Evolutionary conservation across 1,140 invertebrate species (phyloP).

Genomic region (Caenorhabditis inopinata): DNA sequence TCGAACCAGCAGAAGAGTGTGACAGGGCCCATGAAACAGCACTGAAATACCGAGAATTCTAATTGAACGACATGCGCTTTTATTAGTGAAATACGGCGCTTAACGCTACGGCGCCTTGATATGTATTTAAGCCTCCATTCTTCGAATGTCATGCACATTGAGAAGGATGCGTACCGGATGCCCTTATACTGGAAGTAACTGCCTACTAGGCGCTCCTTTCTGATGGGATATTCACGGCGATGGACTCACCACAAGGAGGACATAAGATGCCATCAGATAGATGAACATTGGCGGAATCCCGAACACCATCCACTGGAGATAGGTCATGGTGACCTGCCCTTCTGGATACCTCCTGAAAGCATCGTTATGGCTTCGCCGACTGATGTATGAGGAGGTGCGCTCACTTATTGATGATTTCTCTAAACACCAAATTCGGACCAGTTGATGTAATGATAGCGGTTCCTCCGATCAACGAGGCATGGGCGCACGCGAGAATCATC

Average conservation of each 20-base stretch:
- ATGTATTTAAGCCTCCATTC: too few species aligned
- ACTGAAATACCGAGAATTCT: not conserved
- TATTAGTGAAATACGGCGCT: too few species aligned
- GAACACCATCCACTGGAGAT: constrained; percentile 29
- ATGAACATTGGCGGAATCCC: constrained; percentile 11
- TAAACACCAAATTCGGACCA: constrained; percentile 21
- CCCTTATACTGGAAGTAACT: too few species aligned
- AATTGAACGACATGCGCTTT: not conserved
- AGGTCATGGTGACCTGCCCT: not conserved
- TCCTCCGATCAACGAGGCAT: constrained; percentile 29
- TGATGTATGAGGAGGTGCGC: not conserved
- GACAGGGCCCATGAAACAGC: not conserved
- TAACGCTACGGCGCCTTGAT: too few species aligned
- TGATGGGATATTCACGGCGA: too few species aligned
- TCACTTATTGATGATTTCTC: constrained; percentile 21
- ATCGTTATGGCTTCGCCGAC: too few species aligned
- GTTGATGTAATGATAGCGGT: constrained; percentile 5
- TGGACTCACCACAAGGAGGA: constrained; percentile 17
- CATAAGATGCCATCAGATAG: not conserved
- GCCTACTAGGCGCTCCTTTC: too few species aligned
- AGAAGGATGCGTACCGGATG: too few species aligned
- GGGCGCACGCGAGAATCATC: constrained; percentile 8
- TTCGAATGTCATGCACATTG: too few species aligned
- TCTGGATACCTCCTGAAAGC: not conserved
- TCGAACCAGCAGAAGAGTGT: not conserved